Evolutionary conservation across 2,113 vertebrate species (phyloP).

Genomic region (Paedocypris sp.): DNA sequence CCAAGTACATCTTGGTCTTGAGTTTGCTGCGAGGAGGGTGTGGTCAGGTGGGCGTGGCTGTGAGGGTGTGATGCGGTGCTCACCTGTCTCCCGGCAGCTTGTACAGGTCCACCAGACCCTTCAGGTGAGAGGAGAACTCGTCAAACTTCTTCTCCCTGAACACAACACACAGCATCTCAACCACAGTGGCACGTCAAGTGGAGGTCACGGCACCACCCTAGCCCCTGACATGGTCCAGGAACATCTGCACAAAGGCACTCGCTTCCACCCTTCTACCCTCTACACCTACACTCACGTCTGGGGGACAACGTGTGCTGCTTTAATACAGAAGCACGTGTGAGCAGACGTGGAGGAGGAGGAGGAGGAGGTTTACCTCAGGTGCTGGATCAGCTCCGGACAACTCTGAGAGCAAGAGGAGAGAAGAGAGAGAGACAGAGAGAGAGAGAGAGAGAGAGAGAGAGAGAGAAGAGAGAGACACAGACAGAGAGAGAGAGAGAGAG

Average conservation of each 20-base stretch:
- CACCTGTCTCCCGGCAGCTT: constrained; percentile 95
- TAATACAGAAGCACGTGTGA: background rate
- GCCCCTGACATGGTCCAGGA: no score
- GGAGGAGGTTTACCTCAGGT: constrained; percentile 73
- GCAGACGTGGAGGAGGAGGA: background rate
- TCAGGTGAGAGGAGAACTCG: constrained; percentile 95
- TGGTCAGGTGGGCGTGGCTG: no score
- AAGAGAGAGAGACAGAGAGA: no score
- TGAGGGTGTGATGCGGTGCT: constrained; percentile 42
- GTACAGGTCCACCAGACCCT: constrained; percentile 91
- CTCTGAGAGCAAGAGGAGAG: no score
- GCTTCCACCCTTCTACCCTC: no score
- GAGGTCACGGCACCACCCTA: no score
- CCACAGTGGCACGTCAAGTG: background rate
- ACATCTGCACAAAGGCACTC: no score
- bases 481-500: no score
- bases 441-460: no score
- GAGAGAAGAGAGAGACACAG: no score
- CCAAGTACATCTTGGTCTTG: constrained; percentile 97
- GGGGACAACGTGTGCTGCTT: background rate
- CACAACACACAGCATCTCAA: background rate
- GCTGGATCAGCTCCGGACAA: constrained; percentile 87
- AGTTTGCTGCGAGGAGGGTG: no score
- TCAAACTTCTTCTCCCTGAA: constrained; percentile 94
- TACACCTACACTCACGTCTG: no score